These are phyloP conservation scores for Baronia brevicornis DNA, from an alignment of 2,888 invertebrate genomes.

Conservation along the genomic window DNA sequence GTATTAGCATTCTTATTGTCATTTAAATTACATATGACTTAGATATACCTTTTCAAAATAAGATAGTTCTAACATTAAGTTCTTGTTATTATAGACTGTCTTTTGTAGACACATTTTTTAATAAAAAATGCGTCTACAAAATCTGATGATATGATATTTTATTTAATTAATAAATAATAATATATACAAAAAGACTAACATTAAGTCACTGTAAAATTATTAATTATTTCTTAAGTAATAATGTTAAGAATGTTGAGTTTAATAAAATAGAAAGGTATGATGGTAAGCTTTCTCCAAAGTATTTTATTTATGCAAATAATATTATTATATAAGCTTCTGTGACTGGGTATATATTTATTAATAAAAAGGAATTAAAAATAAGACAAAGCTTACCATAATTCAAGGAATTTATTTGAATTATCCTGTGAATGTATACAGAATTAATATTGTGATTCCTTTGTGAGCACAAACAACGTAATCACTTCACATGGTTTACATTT, in stretches of 20 bases:
- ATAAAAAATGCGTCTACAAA: background rate
- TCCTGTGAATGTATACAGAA: too few species aligned
- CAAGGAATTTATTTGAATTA: constrained; percentile 32
- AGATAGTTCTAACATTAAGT: too few species aligned
- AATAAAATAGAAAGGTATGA: constrained; percentile 30
- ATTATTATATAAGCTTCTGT: too few species aligned
- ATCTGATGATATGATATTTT: background rate
- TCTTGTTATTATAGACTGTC: background rate
- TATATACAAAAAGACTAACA: constrained; percentile 1
- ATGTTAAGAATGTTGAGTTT: too few species aligned
- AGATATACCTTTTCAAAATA: too few species aligned
- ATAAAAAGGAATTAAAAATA: constrained; percentile 11
- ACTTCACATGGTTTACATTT: constrained; percentile 5
- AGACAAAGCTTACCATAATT: constrained; percentile 29
- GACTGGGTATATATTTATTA: background rate
- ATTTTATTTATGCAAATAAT: too few species aligned
- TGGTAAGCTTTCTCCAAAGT: constrained; percentile 26
- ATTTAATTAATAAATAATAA: background rate
- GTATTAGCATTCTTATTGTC: too few species aligned
- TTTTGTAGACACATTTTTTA: background rate
- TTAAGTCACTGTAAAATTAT: too few species aligned
- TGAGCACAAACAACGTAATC: constrained; percentile 1
- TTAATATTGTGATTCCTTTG: too few species aligned
- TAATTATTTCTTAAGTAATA: too few species aligned
- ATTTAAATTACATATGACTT: too few species aligned